Evolutionary conservation across 2,888 invertebrate species (phyloP).

Genomic region (Melanostoma scalare): DNA sequence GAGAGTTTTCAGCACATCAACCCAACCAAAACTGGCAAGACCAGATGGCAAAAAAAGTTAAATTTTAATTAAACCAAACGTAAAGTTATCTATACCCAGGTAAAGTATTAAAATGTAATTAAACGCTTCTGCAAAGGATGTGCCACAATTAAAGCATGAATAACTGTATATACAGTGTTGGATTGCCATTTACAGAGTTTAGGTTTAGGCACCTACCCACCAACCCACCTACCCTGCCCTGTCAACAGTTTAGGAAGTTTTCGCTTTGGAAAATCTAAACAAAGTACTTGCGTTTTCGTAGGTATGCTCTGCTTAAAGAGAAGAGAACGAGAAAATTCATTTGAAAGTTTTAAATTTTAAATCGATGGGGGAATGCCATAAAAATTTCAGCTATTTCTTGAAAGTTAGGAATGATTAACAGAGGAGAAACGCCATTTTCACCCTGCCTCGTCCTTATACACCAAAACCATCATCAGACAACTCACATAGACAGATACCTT

Average conservation of each 20-base stretch:
- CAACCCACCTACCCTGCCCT: no score
- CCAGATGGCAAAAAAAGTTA: constrained; percentile 39
- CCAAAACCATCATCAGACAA: neutral
- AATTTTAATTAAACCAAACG: constrained; percentile 61
- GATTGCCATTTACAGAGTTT: neutral
- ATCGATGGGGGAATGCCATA: constrained; percentile 10
- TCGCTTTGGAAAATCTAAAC: no score
- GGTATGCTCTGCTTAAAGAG: no score
- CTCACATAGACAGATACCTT: neutral
- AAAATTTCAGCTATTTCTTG: neutral
- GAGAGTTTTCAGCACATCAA: neutral
- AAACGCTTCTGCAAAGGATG: constrained; percentile 24
- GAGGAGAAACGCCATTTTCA: constrained; percentile 4
- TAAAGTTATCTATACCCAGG: constrained; percentile 38
- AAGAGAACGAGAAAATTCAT: no score
- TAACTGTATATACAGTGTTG: neutral
- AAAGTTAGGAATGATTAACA: neutral
- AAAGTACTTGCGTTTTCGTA: no score
- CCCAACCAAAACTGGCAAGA: constrained; percentile 3
- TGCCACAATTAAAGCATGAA: constrained; percentile 7
- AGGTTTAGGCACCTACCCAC: no score
- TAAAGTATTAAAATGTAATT: constrained; percentile 40
- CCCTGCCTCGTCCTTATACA: neutral
- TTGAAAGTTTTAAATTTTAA: constrained; percentile 17
- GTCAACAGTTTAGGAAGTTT: no score